These are phyloP conservation scores for Gambelia wislizenii DNA, from an alignment of 2,797 vertebrate species.

Conservation along the genomic window DNA sequence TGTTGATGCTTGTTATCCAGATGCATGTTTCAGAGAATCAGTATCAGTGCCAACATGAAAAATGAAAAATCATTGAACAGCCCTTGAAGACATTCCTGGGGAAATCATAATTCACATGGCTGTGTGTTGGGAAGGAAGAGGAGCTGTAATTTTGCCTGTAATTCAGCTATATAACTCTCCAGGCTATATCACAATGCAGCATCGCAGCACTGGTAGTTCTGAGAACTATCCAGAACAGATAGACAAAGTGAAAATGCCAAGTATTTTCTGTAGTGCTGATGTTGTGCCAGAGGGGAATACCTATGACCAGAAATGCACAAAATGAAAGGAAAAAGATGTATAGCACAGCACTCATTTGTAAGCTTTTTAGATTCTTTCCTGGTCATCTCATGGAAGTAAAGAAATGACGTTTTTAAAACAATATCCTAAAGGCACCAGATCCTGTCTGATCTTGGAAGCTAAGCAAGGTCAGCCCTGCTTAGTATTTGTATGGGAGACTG, in stretches of 20 bases:
- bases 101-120: constrained; percentile 55
- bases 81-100: constrained; percentile 49
- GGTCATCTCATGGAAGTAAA: neutral
- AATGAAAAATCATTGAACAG: constrained; percentile 44
- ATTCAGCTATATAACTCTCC: constrained; percentile 46
- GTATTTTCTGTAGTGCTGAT: constrained; percentile 33
- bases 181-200: constrained; percentile 41
- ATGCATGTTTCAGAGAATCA: constrained; percentile 47
- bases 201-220: constrained; percentile 22
- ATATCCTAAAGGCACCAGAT: too few species aligned
- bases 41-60: constrained; percentile 48
- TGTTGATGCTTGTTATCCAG: constrained; percentile 37
- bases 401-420: neutral
- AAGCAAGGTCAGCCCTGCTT: too few species aligned
- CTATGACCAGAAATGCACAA: neutral
- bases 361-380: neutral
- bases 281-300: constrained; percentile 39
- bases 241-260: constrained; percentile 44
- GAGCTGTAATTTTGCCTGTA: constrained; percentile 47
- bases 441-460: too few species aligned
- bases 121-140: constrained; percentile 46
- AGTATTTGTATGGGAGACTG: too few species aligned
- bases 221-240: constrained; percentile 40
- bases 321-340: neutral
- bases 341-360: neutral